A percentile compares a stretch with the other conserved stretches of the same genome.
Conservation (phyloP, 2,797 vertebrate species). For the Sphenodon punctatus region DNA sequence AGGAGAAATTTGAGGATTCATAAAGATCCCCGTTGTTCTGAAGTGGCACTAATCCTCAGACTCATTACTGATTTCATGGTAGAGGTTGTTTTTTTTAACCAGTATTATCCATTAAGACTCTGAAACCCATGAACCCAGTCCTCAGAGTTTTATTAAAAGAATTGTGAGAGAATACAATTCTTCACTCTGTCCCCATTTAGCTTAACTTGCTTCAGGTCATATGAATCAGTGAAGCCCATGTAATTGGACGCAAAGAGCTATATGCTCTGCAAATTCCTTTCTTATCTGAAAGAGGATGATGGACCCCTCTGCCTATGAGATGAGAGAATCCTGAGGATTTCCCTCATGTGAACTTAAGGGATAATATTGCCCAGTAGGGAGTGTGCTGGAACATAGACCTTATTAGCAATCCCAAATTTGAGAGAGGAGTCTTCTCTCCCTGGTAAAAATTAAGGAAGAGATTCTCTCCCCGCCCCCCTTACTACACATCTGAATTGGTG, state of each 20-base stretch:
- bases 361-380: not conserved
- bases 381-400: rapidly evolving
- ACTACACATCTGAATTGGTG: too few species aligned
- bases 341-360: not conserved
- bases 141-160: not conserved
- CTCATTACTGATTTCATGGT: not conserved
- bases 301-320: not conserved
- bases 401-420: too few species aligned
- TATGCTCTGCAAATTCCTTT: not conserved
- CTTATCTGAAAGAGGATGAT: not conserved
- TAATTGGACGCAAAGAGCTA: not conserved
- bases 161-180: not conserved
- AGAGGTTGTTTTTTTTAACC: too few species aligned
- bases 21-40: not conserved
- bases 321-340: not conserved
- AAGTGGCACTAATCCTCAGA: not conserved
- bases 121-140: not conserved
- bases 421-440: too few species aligned
- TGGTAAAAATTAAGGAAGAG: too few species aligned
- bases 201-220: not conserved
- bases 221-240: not conserved
- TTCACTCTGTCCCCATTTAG: not conserved
- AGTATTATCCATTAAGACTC: not conserved
- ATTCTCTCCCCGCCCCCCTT: too few species aligned
- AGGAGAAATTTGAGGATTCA: not conserved